Base-by-base conservation (phyloP, 2,797 vertebrate genomes). In the Lithobates pipiens region DNA sequence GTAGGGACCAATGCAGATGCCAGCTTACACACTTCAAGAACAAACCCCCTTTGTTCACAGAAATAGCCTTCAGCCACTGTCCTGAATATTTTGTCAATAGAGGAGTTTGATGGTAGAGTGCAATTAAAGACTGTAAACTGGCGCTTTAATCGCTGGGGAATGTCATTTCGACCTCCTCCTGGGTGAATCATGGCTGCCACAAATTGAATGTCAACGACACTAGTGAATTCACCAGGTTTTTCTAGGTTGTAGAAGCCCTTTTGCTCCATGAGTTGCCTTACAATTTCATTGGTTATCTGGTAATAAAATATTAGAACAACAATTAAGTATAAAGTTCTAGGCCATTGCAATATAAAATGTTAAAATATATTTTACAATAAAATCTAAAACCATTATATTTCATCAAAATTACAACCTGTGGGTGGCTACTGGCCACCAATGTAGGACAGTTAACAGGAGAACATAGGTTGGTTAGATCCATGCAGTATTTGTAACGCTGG, bases 251-350 rank as follows among this genome's bases (percentile, higher is more conserved):
- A 97, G 89, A 97, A 96, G 54, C 96, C 96, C 76, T 93, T 90
- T 90, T 96, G 96, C 80, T 96, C 96, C 96, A 97, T 97, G 91
- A 97, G 89, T 88, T 97, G 96, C 76, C 96, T 95, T 71, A 97
- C 96, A 21, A 97, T 95, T 90, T 97, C 96, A 87, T 97, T 97
- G 82, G 96, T 97, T 90, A 97, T 93, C 96, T 97, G 89, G 85
- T 34, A 87, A 9, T 65, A n/a, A 10, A 78, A 76, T 39, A 74
- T 39, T 39, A 39, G 39, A 39, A 0, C 3, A 39, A 0, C 3
- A 54, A 5, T 54, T 3, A 61, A 23, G 8, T 61, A 7, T 3
- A 61, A 23, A 18, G 13, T 54, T 16, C 50, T 54, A 18, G 50
- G 50, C 50, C 15, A 54, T 18, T 16, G 18, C 46, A 50, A 5